Evolutionary conservation across 2,113 vertebrate species (phyloP), one percentile per base, ranked within the genome.

Genomic region (Columbina picui): DNA sequence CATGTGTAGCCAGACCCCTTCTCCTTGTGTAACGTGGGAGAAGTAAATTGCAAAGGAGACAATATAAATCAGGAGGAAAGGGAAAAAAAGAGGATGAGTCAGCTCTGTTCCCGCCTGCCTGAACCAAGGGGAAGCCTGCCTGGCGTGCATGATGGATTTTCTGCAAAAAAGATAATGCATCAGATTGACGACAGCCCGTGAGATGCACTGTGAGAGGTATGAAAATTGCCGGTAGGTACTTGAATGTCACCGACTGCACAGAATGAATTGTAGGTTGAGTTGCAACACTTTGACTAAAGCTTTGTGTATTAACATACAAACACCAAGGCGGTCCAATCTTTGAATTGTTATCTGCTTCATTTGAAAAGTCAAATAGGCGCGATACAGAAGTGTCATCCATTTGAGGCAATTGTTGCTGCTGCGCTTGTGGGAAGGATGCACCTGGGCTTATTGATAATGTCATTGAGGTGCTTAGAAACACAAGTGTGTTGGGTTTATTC

Each of bases 281-380:
- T 0, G 53, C 88, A 90, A 67, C 78, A 78, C 93, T 90, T 94
- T 92, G 88, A 84, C 90, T 88, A 87, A 96, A 94, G 93, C 96
- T 60, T 22, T 56, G 73, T 18, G 45, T 75, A 93, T 95, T 93
- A 95, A 86, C 90, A 90, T 92, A 78, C 79, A 96, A 96, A 96
- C 86, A 77, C 83, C 83, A 71, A 92, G 75, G 69, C 78, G 81
- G 79, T 53, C 60, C 59, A 78, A 81, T 93, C 93, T 90, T 68
- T 84, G 88, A 68, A 81, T 95, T 94, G 93, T 97, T 89, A 95
- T 89, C 91, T 92, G 80, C 89, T 95, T 93, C 68, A 90, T 73
- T 71, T 77, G 4, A 27, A 71, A 91, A 91, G 87, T 59, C 87
- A 87, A 89, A 87, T 9, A n/a, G 89, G 84, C 4, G 3, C 60